Conservation (phyloP, 2,797 vertebrate genomes). For the Lagodon rhomboides region DNA sequence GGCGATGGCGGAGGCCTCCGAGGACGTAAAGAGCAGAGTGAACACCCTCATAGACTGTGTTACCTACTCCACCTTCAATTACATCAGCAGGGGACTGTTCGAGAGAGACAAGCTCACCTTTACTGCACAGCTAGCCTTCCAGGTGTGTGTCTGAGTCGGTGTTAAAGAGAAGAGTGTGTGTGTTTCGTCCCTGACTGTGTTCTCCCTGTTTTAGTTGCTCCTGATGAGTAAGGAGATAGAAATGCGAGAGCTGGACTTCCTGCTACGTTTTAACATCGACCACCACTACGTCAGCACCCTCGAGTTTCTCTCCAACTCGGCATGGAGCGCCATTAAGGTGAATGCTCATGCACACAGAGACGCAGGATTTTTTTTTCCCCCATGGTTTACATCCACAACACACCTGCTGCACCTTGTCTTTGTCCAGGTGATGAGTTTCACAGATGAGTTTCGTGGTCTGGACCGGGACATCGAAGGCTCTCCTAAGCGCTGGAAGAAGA, state of each 20-base stretch:
- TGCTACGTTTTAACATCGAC: slow-evolving; percentile 87
- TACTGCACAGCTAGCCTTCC: slow-evolving; percentile 86
- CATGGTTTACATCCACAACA: background rate
- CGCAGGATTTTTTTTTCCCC: background rate
- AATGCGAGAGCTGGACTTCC: slow-evolving; percentile 86
- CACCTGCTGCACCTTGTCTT: background rate
- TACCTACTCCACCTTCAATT: slow-evolving; percentile 87
- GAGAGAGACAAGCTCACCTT: slow-evolving; percentile 89
- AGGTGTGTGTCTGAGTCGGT: slow-evolving; percentile 66
- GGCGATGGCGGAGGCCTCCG: slow-evolving; percentile 79
- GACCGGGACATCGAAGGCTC: slow-evolving; percentile 87
- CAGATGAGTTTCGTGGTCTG: slow-evolving; percentile 84
- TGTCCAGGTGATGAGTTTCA: slow-evolving; percentile 84
- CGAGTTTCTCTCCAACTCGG: slow-evolving; percentile 86
- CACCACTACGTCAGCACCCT: slow-evolving; percentile 85
- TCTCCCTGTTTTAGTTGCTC: slow-evolving; percentile 77
- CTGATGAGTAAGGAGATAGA: slow-evolving; percentile 86
- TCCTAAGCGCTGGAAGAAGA: slow-evolving; percentile 85
- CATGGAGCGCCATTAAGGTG: slow-evolving; percentile 88
- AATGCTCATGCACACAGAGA: background rate
- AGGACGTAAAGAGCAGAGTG: slow-evolving; percentile 81
- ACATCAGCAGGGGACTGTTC: slow-evolving; percentile 86
- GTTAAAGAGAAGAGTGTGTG: slow-evolving; percentile 3
- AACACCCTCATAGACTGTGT: slow-evolving; percentile 83
- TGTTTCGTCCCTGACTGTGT: slow-evolving; percentile 30